These are phyloP conservation scores for Oenanthe melanoleuca DNA, from an alignment of 2,113 vertebrate species.

Conservation along the genomic window DNA sequence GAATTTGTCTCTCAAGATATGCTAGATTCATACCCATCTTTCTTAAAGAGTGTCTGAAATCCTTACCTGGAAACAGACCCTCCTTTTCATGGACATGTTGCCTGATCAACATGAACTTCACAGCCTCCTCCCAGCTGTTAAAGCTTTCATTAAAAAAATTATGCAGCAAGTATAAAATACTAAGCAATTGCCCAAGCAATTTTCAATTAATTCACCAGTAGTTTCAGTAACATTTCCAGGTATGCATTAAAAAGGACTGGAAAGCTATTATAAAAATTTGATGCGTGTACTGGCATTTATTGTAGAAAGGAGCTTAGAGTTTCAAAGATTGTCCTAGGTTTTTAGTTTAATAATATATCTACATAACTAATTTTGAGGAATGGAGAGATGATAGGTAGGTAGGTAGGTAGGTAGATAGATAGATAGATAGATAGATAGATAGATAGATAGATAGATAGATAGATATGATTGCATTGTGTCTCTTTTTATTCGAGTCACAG, in stretches of 20 bases:
- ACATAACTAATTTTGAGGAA: not conserved
- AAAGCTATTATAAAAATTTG: not conserved
- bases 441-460: not conserved
- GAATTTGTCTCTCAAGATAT: not conserved
- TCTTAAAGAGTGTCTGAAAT: not conserved
- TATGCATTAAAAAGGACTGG: not conserved
- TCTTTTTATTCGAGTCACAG: not conserved
- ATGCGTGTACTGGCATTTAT: not conserved
- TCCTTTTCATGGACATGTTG: rapidly evolving
- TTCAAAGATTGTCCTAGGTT: not conserved
- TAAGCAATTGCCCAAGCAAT: not conserved
- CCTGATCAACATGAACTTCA: rapidly evolving
- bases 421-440: not conserved
- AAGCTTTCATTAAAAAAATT: not conserved
- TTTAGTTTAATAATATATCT: not conserved
- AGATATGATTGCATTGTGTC: rapidly evolving
- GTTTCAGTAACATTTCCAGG: not conserved
- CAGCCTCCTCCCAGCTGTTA: not conserved
- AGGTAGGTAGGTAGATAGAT: not conserved
- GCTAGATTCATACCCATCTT: not conserved
- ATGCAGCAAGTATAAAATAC: not conserved
- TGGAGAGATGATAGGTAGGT: not conserved
- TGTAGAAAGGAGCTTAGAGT: not conserved
- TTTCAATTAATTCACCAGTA: not conserved
- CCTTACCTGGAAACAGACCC: rapidly evolving